Base-by-base conservation (phyloP, 1,140 invertebrate genomes). In the Temnothorax curvispinosus region DNA sequence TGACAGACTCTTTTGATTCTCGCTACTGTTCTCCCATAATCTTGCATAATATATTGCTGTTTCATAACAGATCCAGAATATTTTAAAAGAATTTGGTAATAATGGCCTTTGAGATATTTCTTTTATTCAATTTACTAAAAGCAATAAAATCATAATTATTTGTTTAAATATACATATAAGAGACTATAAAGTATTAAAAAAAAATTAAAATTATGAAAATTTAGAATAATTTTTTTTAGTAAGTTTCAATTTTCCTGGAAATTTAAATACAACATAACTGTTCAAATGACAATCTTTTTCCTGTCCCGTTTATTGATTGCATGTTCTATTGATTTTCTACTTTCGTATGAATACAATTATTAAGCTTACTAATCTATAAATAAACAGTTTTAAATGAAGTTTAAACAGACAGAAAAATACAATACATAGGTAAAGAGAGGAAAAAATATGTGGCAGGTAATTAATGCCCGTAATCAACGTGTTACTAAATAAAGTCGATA, bases 1-100 rank as follows among this genome's bases (percentile, higher is more conserved):
- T 13, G 69, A 64, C n/a, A 50, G 35, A 64, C n/a, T 69, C 41
- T 85, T 52, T 85, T 54, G 21, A 21, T 58, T 0, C 18, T 75
- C 11, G 56, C n/a, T 41, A 67, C 38, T 35, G 41, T 88, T 85
- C 44, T 56, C 11, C 8, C 15, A 27, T 88, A 76, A 76, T 84
- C 5, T 62, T 15, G 7, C n/a, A 71, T 71, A 71, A 81, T 56
- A 71, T 3, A 44, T 44, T 44, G 18, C 38, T 56, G 21, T 41
- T 80, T 41, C 1, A 35, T 18, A 67, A 67, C 21, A 15, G n/a
- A 0, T 60, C 8, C 9, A n/a, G 9, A 21, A 15, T 47, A 35
- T 47, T 77, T 77, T 21, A 35, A 64, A 41, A 41, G 6, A 41
- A 1, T 44, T 44, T 3, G 27, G 27, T 27, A 27, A 60, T 44